These are phyloP conservation scores for Eulithis testata DNA, from an alignment of 2,888 invertebrate genomes.

Conservation along the genomic window DNA sequence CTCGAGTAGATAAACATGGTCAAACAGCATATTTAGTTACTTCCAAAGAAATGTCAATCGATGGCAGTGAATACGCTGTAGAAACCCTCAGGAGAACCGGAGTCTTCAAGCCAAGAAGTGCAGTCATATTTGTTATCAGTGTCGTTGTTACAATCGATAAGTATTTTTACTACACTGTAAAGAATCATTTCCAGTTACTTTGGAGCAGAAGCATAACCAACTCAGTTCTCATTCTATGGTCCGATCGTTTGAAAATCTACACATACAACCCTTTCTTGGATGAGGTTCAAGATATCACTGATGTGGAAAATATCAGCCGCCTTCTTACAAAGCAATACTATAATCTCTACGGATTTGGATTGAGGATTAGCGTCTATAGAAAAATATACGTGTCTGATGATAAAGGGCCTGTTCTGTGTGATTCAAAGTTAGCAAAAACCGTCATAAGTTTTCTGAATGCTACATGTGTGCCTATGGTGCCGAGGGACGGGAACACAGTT, in stretches of 20 bases:
- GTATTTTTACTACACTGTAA: constrained; percentile 70
- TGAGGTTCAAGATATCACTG: constrained; percentile 68
- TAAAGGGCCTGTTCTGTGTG: constrained; percentile 62
- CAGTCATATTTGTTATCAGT: constrained; percentile 73
- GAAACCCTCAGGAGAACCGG: constrained; percentile 68
- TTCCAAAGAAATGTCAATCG: constrained; percentile 60
- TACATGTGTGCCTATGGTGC: constrained; percentile 63
- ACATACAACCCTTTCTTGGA: constrained; percentile 80
- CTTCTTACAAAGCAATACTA: constrained; percentile 61
- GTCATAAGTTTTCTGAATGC: constrained; percentile 70
- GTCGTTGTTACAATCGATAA: constrained; percentile 58
- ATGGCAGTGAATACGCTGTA: constrained; percentile 64
- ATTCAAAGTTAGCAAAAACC: constrained; percentile 61
- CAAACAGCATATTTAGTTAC: constrained; percentile 73
- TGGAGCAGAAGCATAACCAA: constrained; percentile 83
- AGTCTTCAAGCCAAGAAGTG: constrained; percentile 72
- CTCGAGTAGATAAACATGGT: constrained; percentile 72
- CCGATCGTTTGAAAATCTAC: constrained; percentile 70
- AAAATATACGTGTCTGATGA: constrained; percentile 63
- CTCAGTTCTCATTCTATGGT: constrained; percentile 68
- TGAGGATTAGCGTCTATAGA: constrained; percentile 70
- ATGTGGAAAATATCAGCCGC: constrained; percentile 62
- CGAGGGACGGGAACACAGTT: constrained; percentile 72
- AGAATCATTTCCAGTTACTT: constrained; percentile 75
- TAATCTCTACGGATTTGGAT: constrained; percentile 63